Evolutionary conservation across 2,113 vertebrate species (phyloP), one percentile per base, ranked within the genome.

Genomic region (Hemicordylus capensis): DNA sequence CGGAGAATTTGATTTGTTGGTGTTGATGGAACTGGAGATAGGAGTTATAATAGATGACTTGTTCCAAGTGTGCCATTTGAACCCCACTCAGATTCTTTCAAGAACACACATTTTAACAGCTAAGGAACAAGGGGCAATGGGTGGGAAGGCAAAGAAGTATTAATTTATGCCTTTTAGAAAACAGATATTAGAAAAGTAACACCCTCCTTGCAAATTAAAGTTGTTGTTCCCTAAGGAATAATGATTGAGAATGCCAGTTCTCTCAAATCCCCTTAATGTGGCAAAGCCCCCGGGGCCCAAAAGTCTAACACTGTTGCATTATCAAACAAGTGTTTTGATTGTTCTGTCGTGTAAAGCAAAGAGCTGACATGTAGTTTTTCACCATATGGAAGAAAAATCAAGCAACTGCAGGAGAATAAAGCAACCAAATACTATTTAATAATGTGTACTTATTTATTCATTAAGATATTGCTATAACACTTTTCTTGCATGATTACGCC

Each of bases 151-250:
- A 87, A 83, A 75, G 73, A 75, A 79, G 7, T 19, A 39, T 28
- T 28, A 63, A 58, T 5, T 8, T 17, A 39, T 37, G 26, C 51
- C 51, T 72, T 19, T 56, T 42, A 17, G 66, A 37, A 90, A 93
- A 93, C 42, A 85, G 69, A 77, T 19, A 90, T 80, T 73, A 92
- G 87, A 85, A 89, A 7, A 9, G 3, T 83, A 61, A 94, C 93
- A 86, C 3, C 74, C 72, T 89, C 61, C 75, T 88, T 88, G 87
- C 87, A 93, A 95, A 96, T 96, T 93, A 95, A 94, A 93, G 93
- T 85, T 87, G 94, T 94, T 86, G 88, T 92, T 87, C 85, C 31
- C 88, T 91, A 93, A 94, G 91, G 95, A 94, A 94, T 93, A 91
- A 93, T 92, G 91, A 89, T 20, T 92, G 79, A 85, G 82, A 84